Base-by-base conservation (phyloP, 2,113 vertebrate genomes). In the Pygathrix nemaeus region DNA sequence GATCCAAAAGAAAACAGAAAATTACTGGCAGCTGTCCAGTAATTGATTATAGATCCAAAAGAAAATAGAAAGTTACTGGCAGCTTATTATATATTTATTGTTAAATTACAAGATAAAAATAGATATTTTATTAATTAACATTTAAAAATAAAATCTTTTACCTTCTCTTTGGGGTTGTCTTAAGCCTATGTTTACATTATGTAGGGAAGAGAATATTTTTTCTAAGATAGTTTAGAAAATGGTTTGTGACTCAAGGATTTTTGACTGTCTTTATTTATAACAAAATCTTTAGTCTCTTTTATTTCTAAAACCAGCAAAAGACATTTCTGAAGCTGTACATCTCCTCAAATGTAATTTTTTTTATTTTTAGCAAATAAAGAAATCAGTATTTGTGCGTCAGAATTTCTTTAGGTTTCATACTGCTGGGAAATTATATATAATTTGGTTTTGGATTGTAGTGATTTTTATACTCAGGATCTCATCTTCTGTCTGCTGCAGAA, bases 401-500 rank as follows among this genome's bases (percentile, higher is more conserved):
- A 90, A 70, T 55, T 90, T 90, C n/a, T 90, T 90, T 90, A 93
- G 68, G 66, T 78, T 93, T 95, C 94, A 30, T 95, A 70, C 14
- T 61, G 6, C 38, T 79, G 43, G 25, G 20, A 93, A 93, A 79
- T 90, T 76, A 82, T 73, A 13, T 82, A 82, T 88, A 79, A 70
- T 88, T 78, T 91, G 82, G 43, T 64, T 61, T 38, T 64, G 38
- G 43, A 79, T 72, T 52, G 17, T 52, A 73, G 32, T 35, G 90
- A 96, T 89, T 81, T 40, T 79, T 93, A 73, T 72, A 27, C 48
- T 92, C 2, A 61, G 73, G 27, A 43, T 59, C 35, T 85, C 73
- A 87, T 48, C 55, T 68, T 90, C 57, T 75, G 23, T 75, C 64
- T 94, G n/a, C 57, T 75, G 32, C 40, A 86, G 43, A 94, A 76